These are phyloP conservation scores for Drosophila lacicola DNA, from an alignment of 2,888 invertebrate species.

Conservation along the genomic window DNA sequence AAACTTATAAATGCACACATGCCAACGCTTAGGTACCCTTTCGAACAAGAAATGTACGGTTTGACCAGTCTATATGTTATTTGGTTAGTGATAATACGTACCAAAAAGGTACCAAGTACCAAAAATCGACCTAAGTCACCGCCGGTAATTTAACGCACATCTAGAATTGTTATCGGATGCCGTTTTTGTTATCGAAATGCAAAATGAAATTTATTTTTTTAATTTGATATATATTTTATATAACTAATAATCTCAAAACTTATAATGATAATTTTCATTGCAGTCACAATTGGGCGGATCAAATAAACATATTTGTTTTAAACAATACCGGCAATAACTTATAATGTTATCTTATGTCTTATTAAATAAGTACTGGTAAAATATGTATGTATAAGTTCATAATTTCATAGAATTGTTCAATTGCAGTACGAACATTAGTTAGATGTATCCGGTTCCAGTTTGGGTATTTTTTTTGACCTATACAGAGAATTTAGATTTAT, in stretches of 20 bases:
- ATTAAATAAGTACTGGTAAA: neutral
- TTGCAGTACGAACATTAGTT: neutral
- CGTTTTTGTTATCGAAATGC: conserved; percentile 23
- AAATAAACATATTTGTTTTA: neutral
- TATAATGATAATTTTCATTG: neutral
- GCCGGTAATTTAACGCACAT: too few relatives aligned
- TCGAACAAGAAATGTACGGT: too few relatives aligned
- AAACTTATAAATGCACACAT: too few relatives aligned
- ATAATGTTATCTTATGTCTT: neutral
- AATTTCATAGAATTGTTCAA: neutral
- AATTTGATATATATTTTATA: neutral
- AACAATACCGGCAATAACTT: neutral
- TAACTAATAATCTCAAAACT: neutral
- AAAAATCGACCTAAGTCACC: too few relatives aligned
- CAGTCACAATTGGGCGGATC: neutral
- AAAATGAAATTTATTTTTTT: conserved; percentile 9
- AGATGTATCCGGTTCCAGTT: conserved; percentile 17
- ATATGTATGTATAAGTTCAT: neutral
- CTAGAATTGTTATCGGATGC: conserved; percentile 2
- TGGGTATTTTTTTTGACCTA: conserved; percentile 55
- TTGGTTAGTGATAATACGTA: too few relatives aligned
- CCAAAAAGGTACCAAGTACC: too few relatives aligned
- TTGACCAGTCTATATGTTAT: too few relatives aligned
- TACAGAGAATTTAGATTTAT: neutral
- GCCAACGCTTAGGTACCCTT: too few relatives aligned